These are phyloP conservation scores for Ciconia nigra DNA, from an alignment of 2,797 vertebrate genomes.

Conservation along the genomic window DNA sequence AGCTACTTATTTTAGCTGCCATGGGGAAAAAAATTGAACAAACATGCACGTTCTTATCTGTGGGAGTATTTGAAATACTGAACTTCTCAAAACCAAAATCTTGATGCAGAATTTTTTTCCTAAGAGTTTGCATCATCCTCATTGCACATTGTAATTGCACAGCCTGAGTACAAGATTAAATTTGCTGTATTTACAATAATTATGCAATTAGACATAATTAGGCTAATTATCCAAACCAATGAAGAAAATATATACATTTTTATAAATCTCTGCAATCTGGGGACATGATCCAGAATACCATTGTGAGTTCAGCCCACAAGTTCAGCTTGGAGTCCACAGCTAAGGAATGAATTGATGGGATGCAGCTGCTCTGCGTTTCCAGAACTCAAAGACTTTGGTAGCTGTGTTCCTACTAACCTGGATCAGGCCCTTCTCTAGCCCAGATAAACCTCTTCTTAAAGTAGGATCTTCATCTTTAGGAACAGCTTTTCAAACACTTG, in stretches of 20 bases:
- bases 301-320: neutral
- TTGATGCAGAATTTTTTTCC: neutral
- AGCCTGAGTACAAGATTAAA: constrained; percentile 51
- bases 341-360: neutral
- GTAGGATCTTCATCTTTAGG: neutral
- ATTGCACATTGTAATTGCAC: constrained; percentile 41
- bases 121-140: constrained; percentile 7
- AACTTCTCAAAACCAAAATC: neutral
- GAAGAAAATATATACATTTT: constrained; percentile 58
- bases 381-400: fast-evolving
- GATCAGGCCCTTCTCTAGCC: neutral
- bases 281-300: neutral
- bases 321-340: neutral
- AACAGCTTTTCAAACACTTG: neutral
- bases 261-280: constrained; percentile 30
- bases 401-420: neutral
- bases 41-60: fast-evolving
- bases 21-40: fast-evolving
- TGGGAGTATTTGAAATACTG: neutral
- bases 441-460: neutral
- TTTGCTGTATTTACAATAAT: constrained; percentile 73
- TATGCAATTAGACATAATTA: constrained; percentile 71
- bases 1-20: neutral
- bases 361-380: neutral
- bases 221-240: constrained; percentile 64